phyloP scores from a whole-genome alignment of 53 echinoderm and acorn worm species.

The Luidia sarsii region DNA sequence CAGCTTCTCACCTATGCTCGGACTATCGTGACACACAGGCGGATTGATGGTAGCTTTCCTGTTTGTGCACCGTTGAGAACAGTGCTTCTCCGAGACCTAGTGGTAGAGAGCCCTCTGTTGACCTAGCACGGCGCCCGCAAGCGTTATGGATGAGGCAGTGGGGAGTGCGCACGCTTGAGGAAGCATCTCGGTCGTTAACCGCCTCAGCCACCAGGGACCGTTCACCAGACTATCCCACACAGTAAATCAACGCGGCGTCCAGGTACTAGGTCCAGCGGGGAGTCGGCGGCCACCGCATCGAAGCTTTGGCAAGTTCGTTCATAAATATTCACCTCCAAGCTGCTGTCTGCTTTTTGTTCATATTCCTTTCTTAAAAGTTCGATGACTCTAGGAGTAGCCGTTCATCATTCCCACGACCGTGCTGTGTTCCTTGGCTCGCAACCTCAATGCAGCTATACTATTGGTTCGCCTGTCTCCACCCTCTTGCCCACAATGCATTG shows the following conservation, averaged over 20 bases:
- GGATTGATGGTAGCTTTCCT: too few species aligned
- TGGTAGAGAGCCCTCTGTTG: too few species aligned
- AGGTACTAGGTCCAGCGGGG: not conserved
- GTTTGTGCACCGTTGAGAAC: too few species aligned
- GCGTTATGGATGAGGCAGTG: too few species aligned
- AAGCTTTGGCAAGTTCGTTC: not conserved
- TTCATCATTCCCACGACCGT: constrained; percentile 95
- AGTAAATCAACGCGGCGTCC: not conserved
- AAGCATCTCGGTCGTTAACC: too few species aligned
- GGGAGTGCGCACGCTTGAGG: too few species aligned
- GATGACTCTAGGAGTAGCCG: constrained; percentile 77
- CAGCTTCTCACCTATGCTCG: too few species aligned
- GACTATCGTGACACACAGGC: too few species aligned
- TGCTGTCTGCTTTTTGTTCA: not conserved
- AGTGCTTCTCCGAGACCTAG: too few species aligned
- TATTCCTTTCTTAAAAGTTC: too few species aligned
- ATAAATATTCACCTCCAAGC: constrained; percentile 30
- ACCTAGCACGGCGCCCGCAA: too few species aligned
- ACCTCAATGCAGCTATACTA: constrained; percentile 91
- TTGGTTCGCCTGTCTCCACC: constrained; percentile 86
- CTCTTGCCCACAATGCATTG: constrained; percentile 63
- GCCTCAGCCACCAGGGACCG: too few species aligned
- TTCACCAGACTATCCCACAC: not conserved
- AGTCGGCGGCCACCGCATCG: not conserved
- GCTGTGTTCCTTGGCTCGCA: constrained; percentile 95